These are phyloP conservation scores for Pogona vitticeps DNA, from an alignment of 2,113 vertebrate species.

Conservation along the genomic window DNA sequence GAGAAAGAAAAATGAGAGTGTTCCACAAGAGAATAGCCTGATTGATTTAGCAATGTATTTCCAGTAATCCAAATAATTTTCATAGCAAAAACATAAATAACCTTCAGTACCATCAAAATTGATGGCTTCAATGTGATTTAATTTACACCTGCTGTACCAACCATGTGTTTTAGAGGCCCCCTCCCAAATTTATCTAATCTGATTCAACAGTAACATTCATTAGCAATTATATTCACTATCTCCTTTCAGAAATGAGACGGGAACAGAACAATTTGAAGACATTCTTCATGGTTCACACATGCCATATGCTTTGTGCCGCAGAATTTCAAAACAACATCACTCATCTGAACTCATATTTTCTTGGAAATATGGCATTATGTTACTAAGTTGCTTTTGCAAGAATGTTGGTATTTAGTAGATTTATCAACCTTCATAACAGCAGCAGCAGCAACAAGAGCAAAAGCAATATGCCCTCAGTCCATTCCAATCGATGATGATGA, in stretches of 20 bases:
- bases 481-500: no score
- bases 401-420: not conserved
- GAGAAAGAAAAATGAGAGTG: not conserved
- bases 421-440: not conserved
- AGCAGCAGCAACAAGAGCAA: no score
- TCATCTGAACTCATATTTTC: not conserved
- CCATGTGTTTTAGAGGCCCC: not conserved
- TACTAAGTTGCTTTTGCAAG: not conserved
- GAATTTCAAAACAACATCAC: not conserved
- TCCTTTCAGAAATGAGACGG: slow-evolving; percentile 1
- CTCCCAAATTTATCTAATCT: not conserved
- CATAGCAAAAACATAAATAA: not conserved
- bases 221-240: not conserved
- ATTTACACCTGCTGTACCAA: slow-evolving; percentile 4
- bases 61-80: not conserved
- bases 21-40: not conserved
- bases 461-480: no score
- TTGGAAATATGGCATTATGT: not conserved
- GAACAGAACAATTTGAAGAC: not conserved
- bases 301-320: not conserved
- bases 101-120: not conserved
- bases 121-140: slow-evolving; percentile 1
- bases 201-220: not conserved
- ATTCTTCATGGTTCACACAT: not conserved
- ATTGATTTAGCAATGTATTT: not conserved